These are phyloP conservation scores for Grus americana DNA, from an alignment of 2,113 vertebrate species.

Conservation along the genomic window DNA sequence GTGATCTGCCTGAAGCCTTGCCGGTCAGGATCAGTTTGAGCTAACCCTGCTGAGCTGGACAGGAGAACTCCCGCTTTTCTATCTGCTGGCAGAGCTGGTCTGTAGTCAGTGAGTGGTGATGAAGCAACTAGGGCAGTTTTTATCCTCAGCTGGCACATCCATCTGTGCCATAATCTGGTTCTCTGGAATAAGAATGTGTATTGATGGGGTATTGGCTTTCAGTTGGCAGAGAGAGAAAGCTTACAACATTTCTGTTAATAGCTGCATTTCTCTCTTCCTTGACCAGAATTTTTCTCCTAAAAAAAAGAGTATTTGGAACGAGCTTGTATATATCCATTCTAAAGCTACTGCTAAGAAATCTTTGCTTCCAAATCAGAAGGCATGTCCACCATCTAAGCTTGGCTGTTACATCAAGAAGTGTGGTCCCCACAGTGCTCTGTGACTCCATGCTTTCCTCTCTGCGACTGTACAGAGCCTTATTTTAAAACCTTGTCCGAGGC, in stretches of 20 bases:
- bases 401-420: background rate
- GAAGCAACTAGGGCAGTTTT: background rate
- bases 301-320: background rate
- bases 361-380: background rate
- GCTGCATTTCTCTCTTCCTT: background rate
- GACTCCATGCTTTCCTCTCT: background rate
- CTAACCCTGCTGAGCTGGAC: background rate
- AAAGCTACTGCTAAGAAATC: background rate
- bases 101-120: background rate
- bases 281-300: background rate
- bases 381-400: background rate
- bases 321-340: background rate
- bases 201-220: background rate
- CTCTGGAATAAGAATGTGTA: background rate
- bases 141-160: background rate
- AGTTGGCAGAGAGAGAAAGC: background rate
- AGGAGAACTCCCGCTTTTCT: background rate
- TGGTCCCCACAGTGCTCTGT: background rate
- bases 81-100: background rate
- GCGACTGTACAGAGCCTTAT: background rate
- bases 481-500: background rate
- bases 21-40: background rate
- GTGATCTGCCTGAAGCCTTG: background rate
- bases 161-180: background rate
- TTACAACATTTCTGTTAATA: background rate